Evolutionary conservation across 2,888 invertebrate genomes (phyloP).

Genomic region (Amiota mariae): DNA sequence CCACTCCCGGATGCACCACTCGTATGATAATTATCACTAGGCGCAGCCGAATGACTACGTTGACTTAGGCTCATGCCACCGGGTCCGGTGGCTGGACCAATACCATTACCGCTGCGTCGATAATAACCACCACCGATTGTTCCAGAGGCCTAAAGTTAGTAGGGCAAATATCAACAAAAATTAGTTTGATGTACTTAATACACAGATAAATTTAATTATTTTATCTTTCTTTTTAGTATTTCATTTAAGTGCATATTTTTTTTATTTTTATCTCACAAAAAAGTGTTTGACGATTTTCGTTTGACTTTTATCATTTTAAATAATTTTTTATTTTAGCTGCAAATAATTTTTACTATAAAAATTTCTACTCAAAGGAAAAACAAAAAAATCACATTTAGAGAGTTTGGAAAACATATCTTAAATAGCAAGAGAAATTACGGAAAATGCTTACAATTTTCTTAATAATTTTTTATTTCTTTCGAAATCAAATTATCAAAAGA

Average conservation of each 20-base stretch:
- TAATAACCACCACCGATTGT: conserved; percentile 65
- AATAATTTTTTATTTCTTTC: no score
- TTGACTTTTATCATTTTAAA: conserved; percentile 3
- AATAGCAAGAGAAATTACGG: no score
- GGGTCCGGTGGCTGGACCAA: conserved; percentile 69
- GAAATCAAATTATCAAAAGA: not conserved
- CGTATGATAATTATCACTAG: conserved; percentile 74
- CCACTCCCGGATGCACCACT: conserved; percentile 43
- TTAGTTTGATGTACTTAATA: not conserved
- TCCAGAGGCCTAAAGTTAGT: conserved; percentile 54
- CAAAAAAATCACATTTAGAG: conserved; percentile 15
- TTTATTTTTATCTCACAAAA: not conserved
- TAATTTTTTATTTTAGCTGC: not conserved
- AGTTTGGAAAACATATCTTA: not conserved
- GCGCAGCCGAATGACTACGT: conserved; percentile 91
- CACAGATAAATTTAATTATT: conserved; percentile 40
- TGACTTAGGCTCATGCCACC: conserved; percentile 75
- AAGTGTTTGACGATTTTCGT: no score
- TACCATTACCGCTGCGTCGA: conserved; percentile 71
- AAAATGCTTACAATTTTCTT: no score
- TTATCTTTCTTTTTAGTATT: conserved; percentile 9
- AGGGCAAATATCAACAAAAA: not conserved
- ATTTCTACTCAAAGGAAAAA: not conserved
- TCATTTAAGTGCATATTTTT: conserved; percentile 44
- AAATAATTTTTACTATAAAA: conserved; percentile 22